Base-by-base conservation (phyloP, 1,140 invertebrate genomes). In the Harpegnathos saltator region DNA sequence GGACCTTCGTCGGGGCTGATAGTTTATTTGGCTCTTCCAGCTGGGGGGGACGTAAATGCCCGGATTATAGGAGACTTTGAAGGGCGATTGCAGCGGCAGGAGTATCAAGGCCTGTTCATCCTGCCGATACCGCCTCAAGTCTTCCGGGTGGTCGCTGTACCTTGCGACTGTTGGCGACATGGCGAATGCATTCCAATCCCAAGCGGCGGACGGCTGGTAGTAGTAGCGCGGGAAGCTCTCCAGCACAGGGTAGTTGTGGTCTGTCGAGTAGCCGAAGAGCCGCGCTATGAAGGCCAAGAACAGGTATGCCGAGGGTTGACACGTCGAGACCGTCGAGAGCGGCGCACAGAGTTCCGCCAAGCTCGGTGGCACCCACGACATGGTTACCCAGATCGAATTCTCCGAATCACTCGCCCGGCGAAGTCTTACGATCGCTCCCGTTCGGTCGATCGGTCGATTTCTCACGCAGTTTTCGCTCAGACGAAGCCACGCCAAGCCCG, bases 351-450 rank as follows among this genome's bases (percentile, higher is more conserved):
- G 91, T 24, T 92, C 84, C 17, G 94, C 87, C 63, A 96, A 91
- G 84, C 96, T 94, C n/a, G 93, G 94, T 9, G 96, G 95, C 14
- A 94, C 88, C 95, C 95, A 96, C 81, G 94, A 95, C 95, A 95
- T 95, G 66, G 56, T 90, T 62, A 62, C 26, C n/a, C 12, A 17
- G 7, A 9, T 38, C 24, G 33, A 63, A 63, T 19, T 7, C 19
- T 63, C 12, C 11, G 33, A 63, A 11, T 69, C 50, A 56, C 54
- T 54, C 52, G 52, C n/a, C n/a, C 33, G 3, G 0, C 17, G 11
- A 19, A 19, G 3, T 56, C n/a, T 19, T 19, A 5, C 54, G 15
- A 54, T 54, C 15, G 52, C 15, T 17, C 15, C 15, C 1, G 1
- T 1, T 7, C 24, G 44, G 56, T 50, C 38, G 17, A 58, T 48